These are phyloP conservation scores for Litoditis marina DNA, from an alignment of 2,888 invertebrate genomes.

Conservation along the genomic window DNA sequence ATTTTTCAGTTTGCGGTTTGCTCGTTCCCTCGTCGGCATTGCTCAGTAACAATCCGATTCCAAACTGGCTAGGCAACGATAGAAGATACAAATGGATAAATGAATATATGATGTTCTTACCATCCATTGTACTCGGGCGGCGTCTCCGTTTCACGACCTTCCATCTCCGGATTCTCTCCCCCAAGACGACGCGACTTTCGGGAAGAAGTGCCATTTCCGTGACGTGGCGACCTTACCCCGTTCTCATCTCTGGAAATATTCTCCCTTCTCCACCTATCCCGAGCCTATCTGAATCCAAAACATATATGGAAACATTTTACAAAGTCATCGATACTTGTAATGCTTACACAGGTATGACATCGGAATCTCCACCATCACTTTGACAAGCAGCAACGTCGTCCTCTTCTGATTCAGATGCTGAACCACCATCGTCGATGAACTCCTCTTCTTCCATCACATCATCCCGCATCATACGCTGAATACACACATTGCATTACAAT, in stretches of 20 bases:
- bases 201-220: too few species aligned
- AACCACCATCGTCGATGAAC: slow-evolving; percentile 29
- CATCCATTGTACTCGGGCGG: slow-evolving; percentile 51
- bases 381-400: slow-evolving; percentile 12
- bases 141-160: slow-evolving; percentile 30
- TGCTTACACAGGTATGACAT: slow-evolving; percentile 10
- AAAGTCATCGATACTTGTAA: too few species aligned
- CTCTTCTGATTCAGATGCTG: slow-evolving; percentile 2
- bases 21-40: too few species aligned
- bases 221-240: too few species aligned
- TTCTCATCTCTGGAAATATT: too few species aligned
- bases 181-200: slow-evolving; percentile 40
- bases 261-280: too few species aligned
- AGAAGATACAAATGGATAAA: too few species aligned
- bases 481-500: background rate
- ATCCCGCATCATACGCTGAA: slow-evolving; percentile 31
- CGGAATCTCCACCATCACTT: slow-evolving; percentile 6
- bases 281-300: too few species aligned
- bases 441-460: slow-evolving; percentile 38
- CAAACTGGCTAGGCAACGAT: too few species aligned
- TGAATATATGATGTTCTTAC: background rate
- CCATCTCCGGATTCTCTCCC: slow-evolving; percentile 39
- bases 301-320: too few species aligned
- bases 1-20: too few species aligned
- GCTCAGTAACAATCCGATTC: too few species aligned